A percentile compares a stretch with the other conserved stretches of the same genome.
Evolutionary conservation across 1,140 invertebrate genomes (phyloP).

Genomic region (Papilio helenus): DNA sequence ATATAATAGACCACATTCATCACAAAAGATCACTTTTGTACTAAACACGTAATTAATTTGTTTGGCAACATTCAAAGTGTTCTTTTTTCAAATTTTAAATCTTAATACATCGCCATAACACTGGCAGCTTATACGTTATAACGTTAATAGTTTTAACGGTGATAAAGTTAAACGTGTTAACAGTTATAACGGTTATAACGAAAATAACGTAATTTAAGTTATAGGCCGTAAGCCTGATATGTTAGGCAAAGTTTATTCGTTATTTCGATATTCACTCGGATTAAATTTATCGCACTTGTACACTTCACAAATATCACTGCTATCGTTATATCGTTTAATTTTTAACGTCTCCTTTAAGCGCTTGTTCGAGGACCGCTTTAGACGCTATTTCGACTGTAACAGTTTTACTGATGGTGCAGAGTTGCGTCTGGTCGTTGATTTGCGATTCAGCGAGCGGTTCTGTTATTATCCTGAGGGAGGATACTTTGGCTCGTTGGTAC

Average conservation of each 20-base stretch:
- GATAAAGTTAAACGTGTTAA: too few relatives aligned
- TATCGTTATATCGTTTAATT: slow-evolving; percentile 35
- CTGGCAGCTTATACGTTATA: background rate
- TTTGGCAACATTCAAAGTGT: slow-evolving; percentile 6
- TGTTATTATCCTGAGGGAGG: slow-evolving; percentile 91
- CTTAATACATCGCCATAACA: background rate
- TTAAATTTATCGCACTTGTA: background rate
- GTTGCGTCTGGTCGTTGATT: slow-evolving; percentile 50
- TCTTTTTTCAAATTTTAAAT: background rate
- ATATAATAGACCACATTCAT: slow-evolving; percentile 18
- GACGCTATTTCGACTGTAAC: slow-evolving; percentile 80
- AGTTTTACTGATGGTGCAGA: slow-evolving; percentile 78
- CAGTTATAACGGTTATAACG: background rate
- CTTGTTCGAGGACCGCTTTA: slow-evolving; percentile 67
- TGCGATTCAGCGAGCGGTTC: slow-evolving; percentile 48
- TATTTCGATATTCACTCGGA: background rate
- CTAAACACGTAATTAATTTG: slow-evolving; percentile 6
- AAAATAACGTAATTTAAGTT: slow-evolving; percentile 10
- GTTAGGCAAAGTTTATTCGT: background rate
- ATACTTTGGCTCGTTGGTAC: slow-evolving; percentile 94
- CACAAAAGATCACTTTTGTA: slow-evolving; percentile 28
- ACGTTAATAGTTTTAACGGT: background rate
- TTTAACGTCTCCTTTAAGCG: slow-evolving; percentile 65
- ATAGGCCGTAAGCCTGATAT: slow-evolving; percentile 21
- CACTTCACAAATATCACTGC: slow-evolving; percentile 10